These are phyloP conservation scores for Sigmodon hispidus DNA, from an alignment of 2,113 vertebrate genomes.

Conservation along the genomic window DNA sequence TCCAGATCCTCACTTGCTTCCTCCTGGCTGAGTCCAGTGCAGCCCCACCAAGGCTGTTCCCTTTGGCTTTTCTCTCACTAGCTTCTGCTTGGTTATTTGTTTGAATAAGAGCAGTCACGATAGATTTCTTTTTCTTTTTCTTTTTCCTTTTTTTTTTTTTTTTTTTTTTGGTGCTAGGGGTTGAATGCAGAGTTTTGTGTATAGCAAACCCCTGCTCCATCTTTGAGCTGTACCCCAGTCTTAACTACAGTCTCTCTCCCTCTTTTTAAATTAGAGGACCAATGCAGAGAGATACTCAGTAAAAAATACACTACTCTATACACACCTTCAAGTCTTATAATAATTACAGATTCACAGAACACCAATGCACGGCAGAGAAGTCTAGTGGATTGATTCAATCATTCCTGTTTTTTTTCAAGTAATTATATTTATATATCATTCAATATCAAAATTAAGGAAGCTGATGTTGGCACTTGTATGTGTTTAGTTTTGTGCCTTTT, in stretches of 20 bases:
- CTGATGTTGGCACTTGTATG: fast-evolving
- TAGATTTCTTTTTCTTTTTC: not conserved
- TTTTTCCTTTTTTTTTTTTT: not conserved
- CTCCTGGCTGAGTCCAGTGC: not conserved
- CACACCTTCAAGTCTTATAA: not conserved
- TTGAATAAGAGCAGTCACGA: not conserved
- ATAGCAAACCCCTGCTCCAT: too few species aligned
- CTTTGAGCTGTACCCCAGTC: too few species aligned
- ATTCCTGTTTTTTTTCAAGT: not conserved
- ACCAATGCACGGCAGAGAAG: not conserved
- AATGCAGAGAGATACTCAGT: not conserved
- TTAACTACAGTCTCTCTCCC: not conserved
- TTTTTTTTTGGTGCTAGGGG: not conserved
- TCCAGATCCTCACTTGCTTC: fast-evolving
- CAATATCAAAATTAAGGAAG: not conserved
- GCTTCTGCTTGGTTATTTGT: not conserved
- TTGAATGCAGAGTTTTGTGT: not conserved
- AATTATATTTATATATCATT: not conserved
- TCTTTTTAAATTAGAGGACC: not conserved
- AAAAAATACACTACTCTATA: constrained; percentile 11
- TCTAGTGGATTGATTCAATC: too few species aligned
- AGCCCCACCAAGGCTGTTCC: not conserved
- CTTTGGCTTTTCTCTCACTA: not conserved
- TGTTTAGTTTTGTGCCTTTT: not conserved
- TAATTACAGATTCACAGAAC: constrained; percentile 7